Evolutionary conservation across 2,888 invertebrate genomes (phyloP), one percentile per base, ranked within the genome.

Genomic region (Trachelus troglodyta): DNA sequence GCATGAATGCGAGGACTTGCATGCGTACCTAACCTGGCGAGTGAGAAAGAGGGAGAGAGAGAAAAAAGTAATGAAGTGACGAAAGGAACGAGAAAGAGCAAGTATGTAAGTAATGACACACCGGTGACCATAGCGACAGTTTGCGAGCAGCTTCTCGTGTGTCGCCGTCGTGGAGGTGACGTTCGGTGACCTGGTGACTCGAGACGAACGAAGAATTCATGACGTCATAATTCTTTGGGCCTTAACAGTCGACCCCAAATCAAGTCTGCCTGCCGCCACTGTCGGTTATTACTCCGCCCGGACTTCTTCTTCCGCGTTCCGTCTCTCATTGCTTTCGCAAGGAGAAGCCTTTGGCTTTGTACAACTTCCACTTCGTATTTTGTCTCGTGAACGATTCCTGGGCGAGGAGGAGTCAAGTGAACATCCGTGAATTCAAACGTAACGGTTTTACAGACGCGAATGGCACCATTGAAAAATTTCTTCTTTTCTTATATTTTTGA

Each of bases 51-150:
- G 71, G 23, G 35, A 35, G 69, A 30, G 69, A 69, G 31, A 33
- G n/a, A 71, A 71, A 33, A 33, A 71, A 71, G 71, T 71, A 71
- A 71, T 71, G 71, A 31, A 56, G 23, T 56, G 56, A 56, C 56
- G 56, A 56, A 56, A 56, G 23, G 9, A 56, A 23, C 23, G 56
- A 56, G 56, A 56, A 56, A 56, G 56, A 56, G 15, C 23, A 56
- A 56, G 56, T 56, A 23, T 56, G 56, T 56, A 56, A 56, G 56
- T 56, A 56, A 56, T 56, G 56, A 56, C 56, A 56, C 56, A 56
- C 56, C 56, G 56, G 56, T 56, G 56, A 56, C 56, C 56, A 56
- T 56, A 23, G 23, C 9, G 56, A 56, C 56, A 56, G 56, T 56
- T 15, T 9, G 56, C 56, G 56, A 23, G 56, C 56, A 56, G 56